Evolutionary conservation across 2,113 vertebrate species (phyloP).

Genomic region (Cettia cetti): DNA sequence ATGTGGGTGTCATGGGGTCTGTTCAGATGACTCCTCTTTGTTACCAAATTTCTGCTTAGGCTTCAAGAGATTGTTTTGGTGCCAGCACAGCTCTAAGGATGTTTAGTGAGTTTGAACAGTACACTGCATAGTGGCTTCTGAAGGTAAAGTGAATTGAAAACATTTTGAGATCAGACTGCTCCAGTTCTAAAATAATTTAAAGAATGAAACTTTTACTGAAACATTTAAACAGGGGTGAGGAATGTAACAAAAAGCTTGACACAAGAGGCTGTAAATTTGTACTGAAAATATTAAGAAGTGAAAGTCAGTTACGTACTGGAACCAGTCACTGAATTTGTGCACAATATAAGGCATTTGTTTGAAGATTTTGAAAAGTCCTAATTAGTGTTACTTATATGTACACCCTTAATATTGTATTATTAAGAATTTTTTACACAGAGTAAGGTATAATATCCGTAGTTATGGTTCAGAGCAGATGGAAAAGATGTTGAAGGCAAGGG

Average conservation of each 20-base stretch:
- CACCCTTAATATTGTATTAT: not conserved
- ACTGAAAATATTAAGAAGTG: not conserved
- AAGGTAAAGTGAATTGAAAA: not conserved
- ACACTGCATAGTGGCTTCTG: not conserved
- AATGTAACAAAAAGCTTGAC: not conserved
- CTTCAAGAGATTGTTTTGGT: not conserved
- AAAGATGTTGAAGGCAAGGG: not conserved
- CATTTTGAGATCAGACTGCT: rapidly evolving
- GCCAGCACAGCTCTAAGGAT: not conserved
- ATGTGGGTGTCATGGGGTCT: not conserved
- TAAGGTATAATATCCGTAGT: not conserved
- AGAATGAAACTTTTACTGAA: not conserved
- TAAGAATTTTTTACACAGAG: not conserved
- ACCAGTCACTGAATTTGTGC: not conserved
- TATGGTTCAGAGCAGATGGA: not conserved
- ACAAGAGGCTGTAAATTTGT: not conserved
- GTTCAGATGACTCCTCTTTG: not conserved
- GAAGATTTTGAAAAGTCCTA: not conserved
- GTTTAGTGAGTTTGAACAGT: not conserved
- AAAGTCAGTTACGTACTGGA: not conserved
- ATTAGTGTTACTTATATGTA: not conserved
- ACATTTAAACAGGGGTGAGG: not conserved
- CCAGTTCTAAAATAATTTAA: not conserved
- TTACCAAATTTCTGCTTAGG: not conserved
- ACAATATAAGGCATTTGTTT: not conserved